Evolutionary conservation across 2,797 vertebrate genomes (phyloP).

Genomic region (Poeciliopsis presidionis): DNA sequence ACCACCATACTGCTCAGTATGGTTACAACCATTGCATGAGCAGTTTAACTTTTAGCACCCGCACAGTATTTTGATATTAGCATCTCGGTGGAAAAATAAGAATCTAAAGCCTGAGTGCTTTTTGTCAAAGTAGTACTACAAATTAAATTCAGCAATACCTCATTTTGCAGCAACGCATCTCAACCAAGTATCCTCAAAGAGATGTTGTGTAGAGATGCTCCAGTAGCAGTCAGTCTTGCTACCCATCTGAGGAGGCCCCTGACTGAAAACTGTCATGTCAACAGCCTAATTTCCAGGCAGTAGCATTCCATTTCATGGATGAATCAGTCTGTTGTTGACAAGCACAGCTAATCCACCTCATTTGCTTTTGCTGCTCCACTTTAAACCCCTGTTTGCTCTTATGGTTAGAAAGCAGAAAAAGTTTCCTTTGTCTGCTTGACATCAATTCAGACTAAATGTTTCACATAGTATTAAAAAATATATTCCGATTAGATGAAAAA

Average conservation of each 20-base stretch:
- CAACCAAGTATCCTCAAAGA: background rate
- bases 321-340: background rate
- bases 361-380: background rate
- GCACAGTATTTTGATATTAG: conserved; percentile 11
- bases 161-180: background rate
- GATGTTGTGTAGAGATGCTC: background rate
- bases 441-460: background rate
- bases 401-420: background rate
- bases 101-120: background rate
- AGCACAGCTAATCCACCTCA: background rate
- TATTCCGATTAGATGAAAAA: background rate
- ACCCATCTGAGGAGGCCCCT: background rate
- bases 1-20: conserved; percentile 15
- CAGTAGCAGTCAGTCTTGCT: background rate
- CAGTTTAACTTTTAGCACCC: conserved; percentile 11
- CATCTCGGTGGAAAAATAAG: background rate
- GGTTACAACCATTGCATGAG: conserved; percentile 12
- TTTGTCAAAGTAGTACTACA: background rate
- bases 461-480: background rate
- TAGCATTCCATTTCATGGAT: background rate
- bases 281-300: background rate
- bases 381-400: background rate
- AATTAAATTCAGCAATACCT: background rate
- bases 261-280: background rate
- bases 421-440: background rate